Conservation (phyloP, 2,888 invertebrate genomes). For the Rhingia campestris region DNA sequence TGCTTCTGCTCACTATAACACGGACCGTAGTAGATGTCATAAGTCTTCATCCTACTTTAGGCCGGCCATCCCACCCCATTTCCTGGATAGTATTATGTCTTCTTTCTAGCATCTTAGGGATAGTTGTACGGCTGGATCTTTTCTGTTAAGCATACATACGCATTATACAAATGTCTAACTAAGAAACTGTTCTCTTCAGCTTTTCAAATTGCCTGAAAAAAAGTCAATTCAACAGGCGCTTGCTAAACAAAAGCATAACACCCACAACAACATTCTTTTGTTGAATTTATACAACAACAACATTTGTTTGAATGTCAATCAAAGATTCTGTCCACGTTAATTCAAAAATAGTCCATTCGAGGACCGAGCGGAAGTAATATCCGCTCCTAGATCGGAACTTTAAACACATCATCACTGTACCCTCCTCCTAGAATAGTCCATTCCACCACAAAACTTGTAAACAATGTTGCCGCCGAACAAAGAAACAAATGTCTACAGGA, state of each 20-base stretch:
- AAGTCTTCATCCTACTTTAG: too few species aligned
- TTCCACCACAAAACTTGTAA: slow-evolving; percentile 64
- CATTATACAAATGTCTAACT: too few species aligned
- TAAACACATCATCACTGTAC: slow-evolving; percentile 68
- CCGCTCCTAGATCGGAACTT: slow-evolving; percentile 51
- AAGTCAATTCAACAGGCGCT: neutral
- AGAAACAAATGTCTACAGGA: slow-evolving; percentile 65
- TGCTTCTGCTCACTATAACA: too few species aligned
- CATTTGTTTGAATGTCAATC: slow-evolving; percentile 60
- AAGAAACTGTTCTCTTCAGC: too few species aligned
- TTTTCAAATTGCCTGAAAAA: too few species aligned
- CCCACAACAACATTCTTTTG: neutral
- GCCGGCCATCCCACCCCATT: too few species aligned
- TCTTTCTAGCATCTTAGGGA: too few species aligned
- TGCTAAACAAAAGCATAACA: neutral
- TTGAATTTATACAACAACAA: slow-evolving; percentile 12
- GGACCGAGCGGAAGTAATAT: slow-evolving; percentile 68
- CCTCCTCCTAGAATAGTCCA: slow-evolving; percentile 38
- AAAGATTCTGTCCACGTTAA: slow-evolving; percentile 25
- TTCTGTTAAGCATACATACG: too few species aligned
- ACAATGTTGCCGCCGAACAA: slow-evolving; percentile 69
- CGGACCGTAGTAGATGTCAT: too few species aligned
- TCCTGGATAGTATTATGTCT: too few species aligned
- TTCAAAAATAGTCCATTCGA: slow-evolving; percentile 21
- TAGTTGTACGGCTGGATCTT: too few species aligned